Conservation (phyloP, 1,140 invertebrate genomes). For the Telenomus remus region DNA sequence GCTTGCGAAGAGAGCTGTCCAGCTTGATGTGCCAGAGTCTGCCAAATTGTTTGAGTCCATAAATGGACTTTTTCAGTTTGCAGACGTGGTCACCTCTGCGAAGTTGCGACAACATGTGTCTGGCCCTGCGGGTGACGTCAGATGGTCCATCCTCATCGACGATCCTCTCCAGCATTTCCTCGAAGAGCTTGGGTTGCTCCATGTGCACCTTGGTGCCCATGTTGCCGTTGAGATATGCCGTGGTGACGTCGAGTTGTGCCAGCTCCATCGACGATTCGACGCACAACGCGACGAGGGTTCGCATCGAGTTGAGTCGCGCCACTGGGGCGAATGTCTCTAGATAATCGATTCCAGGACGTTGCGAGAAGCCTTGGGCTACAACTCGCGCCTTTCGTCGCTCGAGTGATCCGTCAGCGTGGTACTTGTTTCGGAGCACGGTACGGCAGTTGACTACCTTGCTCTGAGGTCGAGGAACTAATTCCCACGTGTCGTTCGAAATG, state of each 20-base stretch:
- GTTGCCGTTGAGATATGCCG: constrained; percentile 63
- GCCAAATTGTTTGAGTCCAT: constrained; percentile 60
- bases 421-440: constrained; percentile 16
- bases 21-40: constrained; percentile 49
- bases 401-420: constrained; percentile 2
- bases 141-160: not conserved
- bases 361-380: constrained; percentile 6
- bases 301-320: constrained; percentile 12
- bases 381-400: constrained; percentile 9
- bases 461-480: constrained; percentile 46
- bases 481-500: constrained; percentile 62
- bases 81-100: constrained; percentile 29
- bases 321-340: constrained; percentile 32
- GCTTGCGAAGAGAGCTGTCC: constrained; percentile 4
- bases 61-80: constrained; percentile 41
- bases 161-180: constrained; percentile 6
- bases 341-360: constrained; percentile 6
- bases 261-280: not conserved
- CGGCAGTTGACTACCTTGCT: constrained; percentile 30
- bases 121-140: not conserved
- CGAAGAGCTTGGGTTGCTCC: constrained; percentile 11
- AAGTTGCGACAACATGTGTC: not conserved
- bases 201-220: constrained; percentile 61
- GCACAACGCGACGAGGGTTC: constrained; percentile 1
- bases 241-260: constrained; percentile 61